These are phyloP conservation scores for Athalia rosae DNA, from an alignment of 2,888 invertebrate genomes.

Conservation along the genomic window DNA sequence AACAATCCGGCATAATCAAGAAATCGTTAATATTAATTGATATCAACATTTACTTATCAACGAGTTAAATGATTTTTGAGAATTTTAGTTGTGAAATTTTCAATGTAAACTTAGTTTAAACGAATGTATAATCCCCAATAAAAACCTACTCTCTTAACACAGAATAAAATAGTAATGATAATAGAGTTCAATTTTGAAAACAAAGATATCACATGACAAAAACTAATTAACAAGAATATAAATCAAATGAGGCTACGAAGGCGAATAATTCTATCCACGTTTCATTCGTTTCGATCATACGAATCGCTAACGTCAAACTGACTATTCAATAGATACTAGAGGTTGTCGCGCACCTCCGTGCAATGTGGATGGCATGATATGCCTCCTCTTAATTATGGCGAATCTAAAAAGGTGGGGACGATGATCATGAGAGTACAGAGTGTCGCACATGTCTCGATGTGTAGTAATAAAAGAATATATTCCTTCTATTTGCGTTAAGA, in stretches of 20 bases:
- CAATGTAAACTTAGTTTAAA: too few relatives aligned
- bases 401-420: constrained; percentile 14
- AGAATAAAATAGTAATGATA: not conserved
- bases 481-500: not conserved
- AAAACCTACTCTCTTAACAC: too few relatives aligned
- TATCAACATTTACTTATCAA: too few relatives aligned
- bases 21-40: too few relatives aligned
- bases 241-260: not conserved
- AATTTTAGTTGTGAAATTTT: too few relatives aligned
- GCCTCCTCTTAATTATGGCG: constrained; percentile 4
- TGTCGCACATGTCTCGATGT: constrained; percentile 4
- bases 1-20: too few relatives aligned
- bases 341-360: not conserved
- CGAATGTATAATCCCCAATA: too few relatives aligned
- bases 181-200: not conserved
- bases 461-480: not conserved
- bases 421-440: constrained; percentile 6
- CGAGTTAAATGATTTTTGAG: too few relatives aligned
- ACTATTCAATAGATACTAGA: not conserved
- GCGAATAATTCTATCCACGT: not conserved
- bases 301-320: constrained; percentile 36
- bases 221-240: not conserved
- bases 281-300: constrained; percentile 4
- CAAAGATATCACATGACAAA: not conserved
- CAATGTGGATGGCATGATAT: not conserved